Percentiles rank a stretch among this genome's conserved stretches.
Evolutionary conservation across 2,113 vertebrate genomes (phyloP).

Genomic region (Stigmatopora argus): DNA sequence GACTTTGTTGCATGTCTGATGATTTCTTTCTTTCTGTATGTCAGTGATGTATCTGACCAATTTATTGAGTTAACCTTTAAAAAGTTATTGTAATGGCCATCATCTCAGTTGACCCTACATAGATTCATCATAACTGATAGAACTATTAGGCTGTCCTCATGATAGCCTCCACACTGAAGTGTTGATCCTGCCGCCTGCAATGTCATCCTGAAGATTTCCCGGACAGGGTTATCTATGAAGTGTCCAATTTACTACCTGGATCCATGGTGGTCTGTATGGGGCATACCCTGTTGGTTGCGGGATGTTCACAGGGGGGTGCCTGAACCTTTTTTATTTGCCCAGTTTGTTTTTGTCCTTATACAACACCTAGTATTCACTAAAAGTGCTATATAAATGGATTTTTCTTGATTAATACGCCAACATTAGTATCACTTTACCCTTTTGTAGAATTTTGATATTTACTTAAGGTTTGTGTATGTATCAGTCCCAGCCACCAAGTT

Average conservation of each 20-base stretch:
- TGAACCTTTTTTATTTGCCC: background rate
- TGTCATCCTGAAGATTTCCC: too few relatives aligned
- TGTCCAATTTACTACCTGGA: too few relatives aligned
- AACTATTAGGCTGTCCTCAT: too few relatives aligned
- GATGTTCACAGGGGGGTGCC: background rate
- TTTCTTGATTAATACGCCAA: too few relatives aligned
- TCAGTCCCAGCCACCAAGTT: slow-evolving; percentile 93
- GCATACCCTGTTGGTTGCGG: too few relatives aligned
- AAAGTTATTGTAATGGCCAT: background rate
- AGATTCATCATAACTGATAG: too few relatives aligned
- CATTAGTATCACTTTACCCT: background rate
- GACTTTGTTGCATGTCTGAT: background rate
- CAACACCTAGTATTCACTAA: background rate
- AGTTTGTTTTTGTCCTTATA: background rate
- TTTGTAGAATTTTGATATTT: background rate
- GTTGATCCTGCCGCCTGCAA: too few relatives aligned
- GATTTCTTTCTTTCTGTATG: background rate
- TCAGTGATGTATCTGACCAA: background rate
- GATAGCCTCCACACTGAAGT: too few relatives aligned
- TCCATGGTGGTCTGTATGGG: too few relatives aligned
- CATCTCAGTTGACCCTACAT: background rate
- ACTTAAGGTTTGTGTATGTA: background rate
- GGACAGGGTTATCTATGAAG: too few relatives aligned
- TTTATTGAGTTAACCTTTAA: background rate
- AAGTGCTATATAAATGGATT: too few relatives aligned